phyloP scores from a whole-genome alignment of 1,140 invertebrate genomes.

The Spodoptera frugiperda region DNA sequence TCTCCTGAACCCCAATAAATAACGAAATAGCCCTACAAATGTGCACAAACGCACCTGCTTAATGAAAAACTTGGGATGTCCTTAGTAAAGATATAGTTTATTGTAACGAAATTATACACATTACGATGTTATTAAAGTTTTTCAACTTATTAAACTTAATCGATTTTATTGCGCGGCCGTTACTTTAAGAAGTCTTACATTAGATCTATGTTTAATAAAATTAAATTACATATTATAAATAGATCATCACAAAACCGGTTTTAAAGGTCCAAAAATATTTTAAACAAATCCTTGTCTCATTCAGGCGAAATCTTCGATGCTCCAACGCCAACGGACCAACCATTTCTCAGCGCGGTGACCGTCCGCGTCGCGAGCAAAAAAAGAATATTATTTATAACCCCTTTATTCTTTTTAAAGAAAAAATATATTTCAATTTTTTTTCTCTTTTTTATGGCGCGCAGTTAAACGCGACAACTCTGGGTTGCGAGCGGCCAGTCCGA shows the following conservation, averaged over 20 bases:
- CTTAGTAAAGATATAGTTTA: constrained; percentile 65
- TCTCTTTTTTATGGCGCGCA: constrained; percentile 64
- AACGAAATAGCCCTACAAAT: constrained; percentile 64
- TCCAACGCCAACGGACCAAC: constrained; percentile 15
- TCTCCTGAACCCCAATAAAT: constrained; percentile 64
- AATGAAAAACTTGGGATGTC: constrained; percentile 69
- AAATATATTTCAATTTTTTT: constrained; percentile 63
- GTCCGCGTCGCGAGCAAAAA: constrained; percentile 49
- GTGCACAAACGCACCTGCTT: constrained; percentile 72
- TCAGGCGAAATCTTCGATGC: constrained; percentile 42
- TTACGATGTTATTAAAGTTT: constrained; percentile 40
- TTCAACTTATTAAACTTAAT: constrained; percentile 34
- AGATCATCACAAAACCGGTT: background rate
- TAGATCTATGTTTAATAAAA: no score
- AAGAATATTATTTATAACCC: constrained; percentile 65
- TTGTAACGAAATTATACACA: constrained; percentile 59
- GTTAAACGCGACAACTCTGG: constrained; percentile 63
- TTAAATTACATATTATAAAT: background rate
- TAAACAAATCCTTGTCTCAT: constrained; percentile 46
- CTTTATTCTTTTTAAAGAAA: constrained; percentile 62
- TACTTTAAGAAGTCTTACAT: no score
- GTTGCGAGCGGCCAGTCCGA: constrained; percentile 60
- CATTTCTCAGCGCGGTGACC: constrained; percentile 53
- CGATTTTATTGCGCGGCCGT: background rate
- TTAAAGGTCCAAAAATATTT: constrained; percentile 5